Base-by-base conservation (phyloP, 30 jellyfish, hydroid and myxozoan species). In the Aurelia sp. region DNA sequence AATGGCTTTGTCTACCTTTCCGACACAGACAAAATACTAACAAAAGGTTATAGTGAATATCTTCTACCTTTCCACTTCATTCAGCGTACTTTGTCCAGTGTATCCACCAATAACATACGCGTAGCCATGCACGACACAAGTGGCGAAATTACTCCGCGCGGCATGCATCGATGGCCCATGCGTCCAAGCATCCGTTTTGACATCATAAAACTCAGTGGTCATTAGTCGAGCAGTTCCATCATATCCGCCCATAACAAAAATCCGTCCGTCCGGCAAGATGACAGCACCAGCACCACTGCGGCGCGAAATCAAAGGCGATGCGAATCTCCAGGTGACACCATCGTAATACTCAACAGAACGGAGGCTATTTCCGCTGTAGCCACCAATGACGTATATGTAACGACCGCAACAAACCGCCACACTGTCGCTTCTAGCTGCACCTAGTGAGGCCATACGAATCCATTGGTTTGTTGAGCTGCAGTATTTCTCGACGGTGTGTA, bases 231-330 rank as follows among this genome's bases (percentile, higher is more conserved):
- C 73, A 19, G 85, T 67, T 6, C 98, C 98, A 70, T 92, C 91
- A 72, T 62, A 92, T 8, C 98, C 98, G 61, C 98, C 98, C 58
- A 92, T 75, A 15, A 92, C 88, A 41, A 92, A 72, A 18, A 92
- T 80, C 55, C 90, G 88, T 21, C 88, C 90, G 27, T 81, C 97
- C 48, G 92, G 89, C 27, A 92, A 38, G 31, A 81, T n/a, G 9
- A 92, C 97, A 15, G 95, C 92, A 9, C 92, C 84, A n/a, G 96
- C 98, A 24, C 98, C 98, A 61, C 98, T 92, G 62, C 98, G 78
- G 53, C 81, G 87, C 19, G 90, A 30, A 21, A 74, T 79, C 87
- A 92, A 71, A 33, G 91, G 91, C 13, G 91, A 44, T 40, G 88
- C 80, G 85, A 72, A 74, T 1, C 88, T 61, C 98, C 98, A 92